phyloP scores from a whole-genome alignment of 2,113 vertebrate genomes.

The Electrona antarctica region DNA sequence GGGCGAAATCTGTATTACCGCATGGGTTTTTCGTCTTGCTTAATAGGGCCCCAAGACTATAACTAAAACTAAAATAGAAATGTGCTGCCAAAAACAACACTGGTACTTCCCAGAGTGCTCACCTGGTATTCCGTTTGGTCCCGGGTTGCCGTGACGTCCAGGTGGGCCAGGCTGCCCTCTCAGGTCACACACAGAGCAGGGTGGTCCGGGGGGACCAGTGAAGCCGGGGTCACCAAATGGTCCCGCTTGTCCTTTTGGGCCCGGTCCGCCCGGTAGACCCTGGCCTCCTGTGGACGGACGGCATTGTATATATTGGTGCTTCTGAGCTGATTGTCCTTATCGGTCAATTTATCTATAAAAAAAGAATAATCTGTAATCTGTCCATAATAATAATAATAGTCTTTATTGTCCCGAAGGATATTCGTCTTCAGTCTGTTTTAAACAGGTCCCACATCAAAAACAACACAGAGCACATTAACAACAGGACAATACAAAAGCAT shows the following conservation, averaged over 20 bases:
- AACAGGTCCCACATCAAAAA: too few relatives aligned
- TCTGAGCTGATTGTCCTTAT: not conserved
- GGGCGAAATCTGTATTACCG: too few relatives aligned
- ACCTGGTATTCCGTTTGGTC: constrained; percentile 48
- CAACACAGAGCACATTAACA: too few relatives aligned
- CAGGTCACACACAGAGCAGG: constrained; percentile 40
- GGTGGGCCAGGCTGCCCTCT: constrained; percentile 8
- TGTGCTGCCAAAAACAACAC: not conserved
- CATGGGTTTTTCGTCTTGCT: too few relatives aligned
- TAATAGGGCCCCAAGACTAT: too few relatives aligned
- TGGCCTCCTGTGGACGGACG: constrained; percentile 41
- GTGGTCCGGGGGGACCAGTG: constrained; percentile 43
- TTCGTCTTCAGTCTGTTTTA: too few relatives aligned
- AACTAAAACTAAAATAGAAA: too few relatives aligned
- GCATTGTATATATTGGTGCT: not conserved
- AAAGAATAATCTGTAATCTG: too few relatives aligned
- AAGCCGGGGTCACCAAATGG: constrained; percentile 48
- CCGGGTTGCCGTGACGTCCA: constrained; percentile 54
- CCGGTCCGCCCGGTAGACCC: constrained; percentile 45
- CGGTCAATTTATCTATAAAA: too few relatives aligned
- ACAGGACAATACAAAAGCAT: too few relatives aligned
- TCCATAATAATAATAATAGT: too few relatives aligned
- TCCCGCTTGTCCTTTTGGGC: constrained; percentile 55
- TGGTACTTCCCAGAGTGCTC: not conserved
- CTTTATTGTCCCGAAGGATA: too few relatives aligned